phyloP scores from a whole-genome alignment of 2,113 vertebrate species.

The Laticauda colubrina region DNA sequence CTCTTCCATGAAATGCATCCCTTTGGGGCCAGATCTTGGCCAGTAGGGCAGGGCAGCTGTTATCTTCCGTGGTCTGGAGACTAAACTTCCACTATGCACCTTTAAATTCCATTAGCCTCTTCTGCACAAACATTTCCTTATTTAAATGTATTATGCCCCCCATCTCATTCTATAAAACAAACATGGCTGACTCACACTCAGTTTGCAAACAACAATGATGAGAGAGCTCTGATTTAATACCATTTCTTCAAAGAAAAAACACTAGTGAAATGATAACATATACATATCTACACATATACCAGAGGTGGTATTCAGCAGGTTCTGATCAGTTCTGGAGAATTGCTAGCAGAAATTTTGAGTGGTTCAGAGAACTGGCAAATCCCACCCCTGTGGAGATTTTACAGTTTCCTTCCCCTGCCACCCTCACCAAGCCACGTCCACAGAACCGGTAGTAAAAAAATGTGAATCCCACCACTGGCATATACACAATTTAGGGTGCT shows the following conservation, averaged over 20 bases:
- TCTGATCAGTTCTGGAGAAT: no score
- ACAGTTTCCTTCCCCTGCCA: no score
- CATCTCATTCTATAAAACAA: background rate
- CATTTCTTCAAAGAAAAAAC: background rate
- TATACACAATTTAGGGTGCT: background rate
- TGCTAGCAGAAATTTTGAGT: no score
- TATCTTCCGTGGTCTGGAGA: background rate
- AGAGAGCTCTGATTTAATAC: background rate
- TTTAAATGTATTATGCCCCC: background rate
- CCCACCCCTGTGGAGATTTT: no score
- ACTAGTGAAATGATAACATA: background rate
- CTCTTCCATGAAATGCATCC: background rate
- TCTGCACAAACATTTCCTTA: background rate
- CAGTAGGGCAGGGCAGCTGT: background rate
- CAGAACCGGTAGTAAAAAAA: no score
- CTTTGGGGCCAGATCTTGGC: background rate
- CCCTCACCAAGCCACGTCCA: no score
- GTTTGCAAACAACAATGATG: background rate
- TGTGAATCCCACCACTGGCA: no score
- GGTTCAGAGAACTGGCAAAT: no score
- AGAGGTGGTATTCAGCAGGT: no score
- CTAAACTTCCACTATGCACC: background rate
- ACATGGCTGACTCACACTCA: background rate
- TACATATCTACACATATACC: background rate
- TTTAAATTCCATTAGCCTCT: background rate